Conservation (phyloP, 1,140 invertebrate species). For the Meteorus sp. region DNA sequence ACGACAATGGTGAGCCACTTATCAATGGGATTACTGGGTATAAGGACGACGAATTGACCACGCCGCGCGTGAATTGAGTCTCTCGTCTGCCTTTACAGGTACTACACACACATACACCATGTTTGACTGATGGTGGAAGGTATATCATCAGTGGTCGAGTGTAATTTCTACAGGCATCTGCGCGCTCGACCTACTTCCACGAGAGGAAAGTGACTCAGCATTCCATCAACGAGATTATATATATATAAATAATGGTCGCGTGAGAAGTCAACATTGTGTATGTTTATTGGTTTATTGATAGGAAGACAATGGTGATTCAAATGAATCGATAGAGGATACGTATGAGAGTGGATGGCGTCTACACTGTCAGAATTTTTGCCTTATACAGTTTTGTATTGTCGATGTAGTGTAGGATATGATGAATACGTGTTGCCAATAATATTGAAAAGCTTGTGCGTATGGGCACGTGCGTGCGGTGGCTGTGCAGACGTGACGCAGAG, state of each 20-base stretch:
- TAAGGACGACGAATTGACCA: slow-evolving; percentile 4
- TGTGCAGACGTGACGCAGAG: slow-evolving; percentile 32
- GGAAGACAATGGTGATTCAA: too few relatives aligned
- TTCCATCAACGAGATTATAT: slow-evolving; percentile 30
- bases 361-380: too few relatives aligned
- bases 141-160: neutral
- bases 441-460: neutral
- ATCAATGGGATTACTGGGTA: slow-evolving; percentile 53
- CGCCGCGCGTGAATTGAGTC: neutral
- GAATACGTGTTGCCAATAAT: too few relatives aligned
- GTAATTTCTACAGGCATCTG: slow-evolving; percentile 17
- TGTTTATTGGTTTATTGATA: neutral
- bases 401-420: too few relatives aligned
- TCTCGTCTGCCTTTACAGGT: neutral
- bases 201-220: slow-evolving; percentile 36
- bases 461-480: slow-evolving; percentile 12
- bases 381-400: too few relatives aligned
- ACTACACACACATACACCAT: neutral
- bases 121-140: neutral
- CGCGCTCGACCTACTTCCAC: slow-evolving; percentile 31
- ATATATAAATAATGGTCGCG: too few relatives aligned
- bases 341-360: too few relatives aligned
- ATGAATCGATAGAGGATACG: too few relatives aligned
- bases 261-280: neutral
- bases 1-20: slow-evolving; percentile 53